Evolutionary conservation across 2,888 invertebrate species (phyloP).

Genomic region (Melanotus villosus): DNA sequence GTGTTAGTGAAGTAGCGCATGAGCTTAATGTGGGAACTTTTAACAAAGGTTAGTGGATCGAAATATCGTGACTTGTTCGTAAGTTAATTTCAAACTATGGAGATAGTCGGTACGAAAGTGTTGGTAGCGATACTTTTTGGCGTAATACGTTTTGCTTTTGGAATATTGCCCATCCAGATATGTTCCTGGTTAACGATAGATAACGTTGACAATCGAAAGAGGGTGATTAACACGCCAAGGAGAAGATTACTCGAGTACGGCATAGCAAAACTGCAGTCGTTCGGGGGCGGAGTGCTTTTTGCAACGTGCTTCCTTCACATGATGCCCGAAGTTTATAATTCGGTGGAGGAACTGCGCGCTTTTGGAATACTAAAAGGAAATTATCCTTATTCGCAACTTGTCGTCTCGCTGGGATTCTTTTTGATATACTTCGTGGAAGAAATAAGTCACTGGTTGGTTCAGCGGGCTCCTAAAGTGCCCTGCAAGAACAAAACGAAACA

Average conservation of each 20-base stretch:
- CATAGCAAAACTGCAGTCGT: constrained; percentile 68
- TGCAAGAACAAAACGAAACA: neutral
- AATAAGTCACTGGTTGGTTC: constrained; percentile 72
- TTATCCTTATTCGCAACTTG: constrained; percentile 71
- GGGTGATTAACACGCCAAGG: constrained; percentile 59
- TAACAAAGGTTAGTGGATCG: neutral
- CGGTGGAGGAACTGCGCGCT: constrained; percentile 64
- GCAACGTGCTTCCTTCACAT: constrained; percentile 86
- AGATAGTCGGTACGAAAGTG: constrained; percentile 68
- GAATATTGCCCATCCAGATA: constrained; percentile 70
- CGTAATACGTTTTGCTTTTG: constrained; percentile 68
- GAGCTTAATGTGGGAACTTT: constrained; percentile 2
- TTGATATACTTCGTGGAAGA: constrained; percentile 82
- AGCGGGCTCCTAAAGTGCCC: constrained; percentile 56
- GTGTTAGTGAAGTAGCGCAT: neutral
- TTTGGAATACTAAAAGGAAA: constrained; percentile 72
- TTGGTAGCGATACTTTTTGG: constrained; percentile 69
- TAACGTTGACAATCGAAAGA: constrained; percentile 57
- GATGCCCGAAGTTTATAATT: constrained; percentile 82
- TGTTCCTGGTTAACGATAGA: constrained; percentile 62
- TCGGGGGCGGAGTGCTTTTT: constrained; percentile 85
- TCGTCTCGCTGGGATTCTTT: constrained; percentile 80
- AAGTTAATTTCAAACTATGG: too few relatives aligned
- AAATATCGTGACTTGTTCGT: too few relatives aligned
- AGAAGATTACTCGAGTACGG: constrained; percentile 62